Evolutionary conservation across 2,888 invertebrate species (phyloP).

Genomic region (Monopis laevigella): DNA sequence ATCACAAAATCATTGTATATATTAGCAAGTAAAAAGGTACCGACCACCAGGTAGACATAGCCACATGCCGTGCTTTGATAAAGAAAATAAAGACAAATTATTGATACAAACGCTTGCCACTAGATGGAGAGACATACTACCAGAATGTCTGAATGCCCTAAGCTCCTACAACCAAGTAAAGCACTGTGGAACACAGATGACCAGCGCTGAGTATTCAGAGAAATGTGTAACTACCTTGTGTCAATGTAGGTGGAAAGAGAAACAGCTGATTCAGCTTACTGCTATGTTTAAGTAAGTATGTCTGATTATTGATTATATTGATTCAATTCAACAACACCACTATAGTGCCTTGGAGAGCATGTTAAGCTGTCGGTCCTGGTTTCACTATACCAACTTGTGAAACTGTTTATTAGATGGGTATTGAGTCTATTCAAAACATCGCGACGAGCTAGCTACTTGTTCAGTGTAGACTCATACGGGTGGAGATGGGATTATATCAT

Average conservation of each 20-base stretch:
- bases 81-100: not conserved
- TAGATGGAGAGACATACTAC: slow-evolving; percentile 76
- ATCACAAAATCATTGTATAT: too few relatives aligned
- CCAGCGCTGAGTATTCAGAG: slow-evolving; percentile 68
- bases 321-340: not conserved
- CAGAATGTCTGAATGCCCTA: slow-evolving; percentile 67
- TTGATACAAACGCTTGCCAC: not conserved
- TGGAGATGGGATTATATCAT: too few relatives aligned
- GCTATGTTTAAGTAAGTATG: slow-evolving; percentile 72
- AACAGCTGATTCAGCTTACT: slow-evolving; percentile 69
- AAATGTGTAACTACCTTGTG: slow-evolving; percentile 69
- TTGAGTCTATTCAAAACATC: too few relatives aligned
- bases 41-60: too few relatives aligned
- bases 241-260: slow-evolving; percentile 66
- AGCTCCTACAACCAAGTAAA: slow-evolving; percentile 59
- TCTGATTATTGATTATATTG: slow-evolving; percentile 3
- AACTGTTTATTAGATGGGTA: too few relatives aligned
- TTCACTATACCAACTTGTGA: too few relatives aligned
- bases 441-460: too few relatives aligned
- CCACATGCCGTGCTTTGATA: too few relatives aligned
- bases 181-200: slow-evolving; percentile 66
- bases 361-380: too few relatives aligned
- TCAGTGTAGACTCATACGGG: too few relatives aligned
- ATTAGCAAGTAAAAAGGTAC: too few relatives aligned
- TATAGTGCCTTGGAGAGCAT: too few relatives aligned